Conservation (phyloP, 2,113 vertebrate species). For the Strigops habroptila region DNA sequence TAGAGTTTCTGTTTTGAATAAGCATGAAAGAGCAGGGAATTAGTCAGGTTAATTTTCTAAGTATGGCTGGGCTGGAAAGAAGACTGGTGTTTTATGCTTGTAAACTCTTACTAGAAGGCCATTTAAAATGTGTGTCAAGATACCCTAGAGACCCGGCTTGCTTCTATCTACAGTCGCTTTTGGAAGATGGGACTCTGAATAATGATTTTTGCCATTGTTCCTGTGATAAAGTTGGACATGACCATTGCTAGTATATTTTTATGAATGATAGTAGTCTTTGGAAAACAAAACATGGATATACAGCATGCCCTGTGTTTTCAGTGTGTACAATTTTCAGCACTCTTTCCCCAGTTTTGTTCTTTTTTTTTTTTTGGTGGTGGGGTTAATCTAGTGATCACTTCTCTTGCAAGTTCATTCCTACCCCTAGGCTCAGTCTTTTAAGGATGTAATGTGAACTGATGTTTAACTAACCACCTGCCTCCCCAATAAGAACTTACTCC, state of each 20-base stretch:
- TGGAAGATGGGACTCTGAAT: not conserved
- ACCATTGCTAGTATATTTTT: not conserved
- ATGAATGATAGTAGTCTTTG: not conserved
- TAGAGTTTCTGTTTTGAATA: not conserved
- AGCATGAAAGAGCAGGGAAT: not conserved
- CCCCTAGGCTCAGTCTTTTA: slow-evolving; percentile 30
- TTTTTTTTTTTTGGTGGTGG: not conserved
- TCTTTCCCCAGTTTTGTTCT: not conserved
- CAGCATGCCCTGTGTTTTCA: not conserved
- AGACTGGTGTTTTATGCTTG: not conserved
- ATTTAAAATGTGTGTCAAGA: not conserved
- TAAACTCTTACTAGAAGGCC: not conserved
- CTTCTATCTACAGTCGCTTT: not conserved
- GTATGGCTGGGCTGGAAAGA: not conserved
- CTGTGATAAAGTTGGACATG: accelerated
- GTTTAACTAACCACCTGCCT: slow-evolving; percentile 64
- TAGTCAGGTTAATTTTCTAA: not conserved
- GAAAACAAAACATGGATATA: not conserved
- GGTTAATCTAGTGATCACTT: not conserved
- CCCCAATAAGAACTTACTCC: not conserved
- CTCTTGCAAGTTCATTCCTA: slow-evolving; percentile 17
- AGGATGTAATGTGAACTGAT: slow-evolving; percentile 33
- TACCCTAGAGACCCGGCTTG: not conserved
- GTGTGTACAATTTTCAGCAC: not conserved
- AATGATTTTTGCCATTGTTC: not conserved